Conservation (phyloP, 2,113 vertebrate species). For the Cottus gobio region DNA sequence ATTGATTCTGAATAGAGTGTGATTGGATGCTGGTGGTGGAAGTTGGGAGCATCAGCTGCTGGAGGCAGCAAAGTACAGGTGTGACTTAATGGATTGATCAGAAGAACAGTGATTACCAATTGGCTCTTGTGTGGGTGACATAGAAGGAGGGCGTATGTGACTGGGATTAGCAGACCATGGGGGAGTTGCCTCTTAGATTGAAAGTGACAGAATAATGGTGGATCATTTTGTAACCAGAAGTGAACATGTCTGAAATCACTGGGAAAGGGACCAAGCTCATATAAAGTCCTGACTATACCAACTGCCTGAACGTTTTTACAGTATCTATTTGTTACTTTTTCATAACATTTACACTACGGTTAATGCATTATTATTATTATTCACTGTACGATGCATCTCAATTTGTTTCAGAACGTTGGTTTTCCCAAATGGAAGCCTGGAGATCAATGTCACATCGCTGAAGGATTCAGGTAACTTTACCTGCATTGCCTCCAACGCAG, state of each 20-base stretch:
- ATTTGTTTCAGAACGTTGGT: conserved; percentile 82
- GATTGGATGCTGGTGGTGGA: conserved; percentile 4
- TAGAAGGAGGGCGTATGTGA: neutral
- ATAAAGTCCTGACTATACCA: neutral
- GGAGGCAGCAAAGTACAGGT: conserved; percentile 16
- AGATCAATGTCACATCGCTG: conserved; percentile 83
- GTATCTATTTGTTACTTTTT: neutral
- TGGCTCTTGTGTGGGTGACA: neutral
- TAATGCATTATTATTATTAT: neutral
- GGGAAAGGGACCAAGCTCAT: neutral
- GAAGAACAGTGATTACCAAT: conserved; percentile 22
- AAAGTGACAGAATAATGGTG: neutral
- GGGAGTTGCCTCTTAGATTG: neutral
- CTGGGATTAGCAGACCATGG: neutral
- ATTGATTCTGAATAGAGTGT: conserved; percentile 21
- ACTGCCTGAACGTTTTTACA: neutral
- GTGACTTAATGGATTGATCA: conserved; percentile 5
- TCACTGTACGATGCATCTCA: neutral
- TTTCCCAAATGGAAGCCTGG: conserved; percentile 92
- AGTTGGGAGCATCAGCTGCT: conserved; percentile 15
- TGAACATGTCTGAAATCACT: neutral
- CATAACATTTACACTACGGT: neutral
- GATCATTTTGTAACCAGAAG: neutral
- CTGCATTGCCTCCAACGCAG: conserved; percentile 95
- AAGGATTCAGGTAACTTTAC: conserved; percentile 90